A percentile compares a stretch with the other conserved stretches of the same genome.
Conservation (phyloP, 2,113 vertebrate genomes). For the Embiotoca jacksoni region DNA sequence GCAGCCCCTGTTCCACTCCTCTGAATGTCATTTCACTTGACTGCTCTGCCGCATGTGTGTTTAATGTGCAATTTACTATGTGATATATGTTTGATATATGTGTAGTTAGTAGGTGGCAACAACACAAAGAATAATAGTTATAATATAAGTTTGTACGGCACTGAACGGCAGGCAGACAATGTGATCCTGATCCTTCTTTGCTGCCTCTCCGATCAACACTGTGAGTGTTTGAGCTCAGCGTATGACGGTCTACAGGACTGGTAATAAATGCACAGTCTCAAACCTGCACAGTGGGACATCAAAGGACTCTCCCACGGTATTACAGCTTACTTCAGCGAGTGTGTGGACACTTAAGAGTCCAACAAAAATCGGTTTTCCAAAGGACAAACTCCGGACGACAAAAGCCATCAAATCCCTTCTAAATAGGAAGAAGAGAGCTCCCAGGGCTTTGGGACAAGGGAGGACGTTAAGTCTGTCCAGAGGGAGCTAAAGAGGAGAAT, state of each 20-base stretch:
- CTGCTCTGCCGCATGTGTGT: slow-evolving; percentile 9
- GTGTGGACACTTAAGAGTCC: slow-evolving; percentile 36
- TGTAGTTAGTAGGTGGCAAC: not conserved
- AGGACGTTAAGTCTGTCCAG: slow-evolving; percentile 54
- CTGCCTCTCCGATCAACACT: slow-evolving; percentile 2
- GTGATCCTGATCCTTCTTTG: slow-evolving; percentile 2
- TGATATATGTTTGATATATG: not conserved
- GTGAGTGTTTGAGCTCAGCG: slow-evolving; percentile 22
- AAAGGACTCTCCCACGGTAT: slow-evolving; percentile 41
- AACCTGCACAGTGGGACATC: slow-evolving; percentile 56
- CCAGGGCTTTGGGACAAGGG: slow-evolving; percentile 31
- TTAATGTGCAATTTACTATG: slow-evolving; percentile 5
- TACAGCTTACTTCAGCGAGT: slow-evolving; percentile 43
- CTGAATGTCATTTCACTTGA: slow-evolving; percentile 46
- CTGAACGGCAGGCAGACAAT: not conserved
- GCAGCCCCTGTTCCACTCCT: slow-evolving; percentile 26
- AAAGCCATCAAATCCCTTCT: slow-evolving; percentile 55
- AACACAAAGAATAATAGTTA: not conserved
- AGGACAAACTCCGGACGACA: slow-evolving; percentile 54
- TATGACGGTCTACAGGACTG: slow-evolving; percentile 2
- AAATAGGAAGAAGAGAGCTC: slow-evolving; percentile 50
- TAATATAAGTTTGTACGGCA: not conserved
- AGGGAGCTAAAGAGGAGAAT: slow-evolving; percentile 52
- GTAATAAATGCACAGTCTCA: slow-evolving; percentile 54
- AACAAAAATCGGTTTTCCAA: slow-evolving; percentile 47